These are phyloP conservation scores for Argentina silus DNA, from an alignment of 2,797 vertebrate species.

Conservation along the genomic window DNA sequence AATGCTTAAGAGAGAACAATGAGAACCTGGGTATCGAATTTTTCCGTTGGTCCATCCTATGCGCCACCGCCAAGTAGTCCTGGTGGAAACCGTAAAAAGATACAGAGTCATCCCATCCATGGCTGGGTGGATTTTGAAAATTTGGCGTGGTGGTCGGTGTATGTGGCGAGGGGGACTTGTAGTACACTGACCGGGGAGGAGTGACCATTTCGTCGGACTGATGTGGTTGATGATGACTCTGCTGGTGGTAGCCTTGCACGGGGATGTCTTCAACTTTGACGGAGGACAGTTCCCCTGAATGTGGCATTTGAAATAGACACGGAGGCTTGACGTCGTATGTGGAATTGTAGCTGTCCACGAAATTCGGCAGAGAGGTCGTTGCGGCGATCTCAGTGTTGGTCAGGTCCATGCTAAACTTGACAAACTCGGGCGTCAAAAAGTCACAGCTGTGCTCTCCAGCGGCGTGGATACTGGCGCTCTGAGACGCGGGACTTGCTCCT, in stretches of 20 bases:
- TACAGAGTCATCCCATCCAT: conserved; percentile 90
- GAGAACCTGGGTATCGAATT: conserved; percentile 89
- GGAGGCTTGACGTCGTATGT: conserved; percentile 93
- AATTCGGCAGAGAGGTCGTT: conserved; percentile 81
- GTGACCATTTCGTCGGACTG: conserved; percentile 88
- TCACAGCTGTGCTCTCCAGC: conserved; percentile 93
- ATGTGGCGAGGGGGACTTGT: conserved; percentile 89
- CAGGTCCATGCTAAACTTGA: conserved; percentile 99
- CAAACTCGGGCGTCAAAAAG: conserved; percentile 97
- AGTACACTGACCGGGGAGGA: conserved; percentile 87
- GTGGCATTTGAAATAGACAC: conserved; percentile 94
- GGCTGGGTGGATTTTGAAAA: conserved; percentile 84
- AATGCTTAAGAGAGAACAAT: conserved; percentile 92
- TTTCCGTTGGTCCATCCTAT: conserved; percentile 87
- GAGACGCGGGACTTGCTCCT: conserved; percentile 94
- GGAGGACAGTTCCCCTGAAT: conserved; percentile 87
- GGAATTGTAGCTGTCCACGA: conserved; percentile 86
- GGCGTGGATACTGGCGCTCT: conserved; percentile 94
- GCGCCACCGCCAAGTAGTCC: conserved; percentile 89
- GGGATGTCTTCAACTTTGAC: conserved; percentile 94
- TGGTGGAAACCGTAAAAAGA: conserved; percentile 90
- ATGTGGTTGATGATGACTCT: conserved; percentile 80
- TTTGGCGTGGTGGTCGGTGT: conserved; percentile 72
- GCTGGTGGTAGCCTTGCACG: conserved; percentile 86
- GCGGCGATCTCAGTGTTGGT: conserved; percentile 95